phyloP scores from a whole-genome alignment of 1,140 invertebrate species.

The Triops cancriformis region DNA sequence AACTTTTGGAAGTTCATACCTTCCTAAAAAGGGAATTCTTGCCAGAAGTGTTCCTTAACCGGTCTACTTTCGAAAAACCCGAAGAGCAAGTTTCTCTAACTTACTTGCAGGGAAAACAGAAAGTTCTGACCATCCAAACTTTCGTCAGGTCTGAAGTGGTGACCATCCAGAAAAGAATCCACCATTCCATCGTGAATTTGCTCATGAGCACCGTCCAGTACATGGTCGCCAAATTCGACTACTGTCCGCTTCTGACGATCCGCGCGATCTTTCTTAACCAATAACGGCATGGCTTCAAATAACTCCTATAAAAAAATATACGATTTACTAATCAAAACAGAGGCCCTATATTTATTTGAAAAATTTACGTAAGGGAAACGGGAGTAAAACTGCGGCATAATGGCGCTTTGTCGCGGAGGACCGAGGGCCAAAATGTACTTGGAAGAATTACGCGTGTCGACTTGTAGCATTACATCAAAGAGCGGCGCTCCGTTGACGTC shows the following conservation, averaged over 20 bases:
- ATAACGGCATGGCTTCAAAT: background rate
- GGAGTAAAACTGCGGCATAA: conserved; percentile 28
- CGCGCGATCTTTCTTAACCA: background rate
- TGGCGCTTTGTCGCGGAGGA: conserved; percentile 33
- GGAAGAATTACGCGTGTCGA: conserved; percentile 36
- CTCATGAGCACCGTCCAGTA: conserved; percentile 21
- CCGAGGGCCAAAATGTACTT: conserved; percentile 34
- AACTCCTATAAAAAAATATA: background rate
- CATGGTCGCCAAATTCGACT: conserved; percentile 15
- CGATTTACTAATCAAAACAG: background rate
- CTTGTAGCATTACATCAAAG: conserved; percentile 40
- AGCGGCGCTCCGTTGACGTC: conserved; percentile 41
- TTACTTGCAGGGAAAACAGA: conserved; percentile 22
- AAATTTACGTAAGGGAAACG: conserved; percentile 17
- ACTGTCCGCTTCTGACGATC: conserved; percentile 17
- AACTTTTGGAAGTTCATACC: conserved; percentile 14
- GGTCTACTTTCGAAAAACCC: background rate
- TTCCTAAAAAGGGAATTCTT: background rate
- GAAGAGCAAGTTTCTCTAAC: background rate
- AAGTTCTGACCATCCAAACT: conserved; percentile 15
- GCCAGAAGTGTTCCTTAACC: background rate
- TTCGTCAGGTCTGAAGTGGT: background rate
- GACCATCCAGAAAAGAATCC: background rate
- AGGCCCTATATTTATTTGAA: background rate
- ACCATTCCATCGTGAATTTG: conserved; percentile 9